phyloP scores from a whole-genome alignment of 2,797 vertebrate species.

The Protosalanx chinensis region DNA sequence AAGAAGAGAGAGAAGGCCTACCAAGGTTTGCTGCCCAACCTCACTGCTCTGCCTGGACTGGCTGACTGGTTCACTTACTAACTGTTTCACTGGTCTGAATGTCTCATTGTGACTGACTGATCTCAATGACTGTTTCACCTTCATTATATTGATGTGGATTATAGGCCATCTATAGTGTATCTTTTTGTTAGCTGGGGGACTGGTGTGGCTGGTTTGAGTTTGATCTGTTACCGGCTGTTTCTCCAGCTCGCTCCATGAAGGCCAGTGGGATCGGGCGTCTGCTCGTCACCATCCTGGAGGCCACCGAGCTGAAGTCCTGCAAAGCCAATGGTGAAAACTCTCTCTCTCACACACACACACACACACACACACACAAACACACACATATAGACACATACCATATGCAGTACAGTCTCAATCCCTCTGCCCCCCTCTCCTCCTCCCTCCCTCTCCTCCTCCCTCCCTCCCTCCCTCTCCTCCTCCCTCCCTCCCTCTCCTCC shows the following conservation, averaged over 20 bases:
- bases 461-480: too few relatives aligned
- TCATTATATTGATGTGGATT: too few relatives aligned
- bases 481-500: neutral
- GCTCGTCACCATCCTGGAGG: slow-evolving; percentile 90
- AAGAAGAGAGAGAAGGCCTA: slow-evolving; percentile 93
- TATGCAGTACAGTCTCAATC: neutral
- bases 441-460: neutral
- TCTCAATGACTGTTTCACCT: neutral
- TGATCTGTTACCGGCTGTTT: neutral
- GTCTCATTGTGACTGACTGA: neutral
- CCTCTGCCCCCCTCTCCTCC: too few relatives aligned
- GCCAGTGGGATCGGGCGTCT: slow-evolving; percentile 88
- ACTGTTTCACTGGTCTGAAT: neutral
- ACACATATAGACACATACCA: neutral
- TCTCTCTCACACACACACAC: slow-evolving; percentile 16
- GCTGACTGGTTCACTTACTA: neutral
- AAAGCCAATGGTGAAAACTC: slow-evolving; percentile 84
- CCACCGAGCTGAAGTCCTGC: slow-evolving; percentile 86
- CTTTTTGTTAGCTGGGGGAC: too few relatives aligned
- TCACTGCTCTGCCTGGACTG: neutral
- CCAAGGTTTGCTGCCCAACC: slow-evolving; percentile 77
- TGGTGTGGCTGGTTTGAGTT: neutral
- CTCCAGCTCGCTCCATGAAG: slow-evolving; percentile 86
- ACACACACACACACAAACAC: neutral
- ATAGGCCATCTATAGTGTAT: too few relatives aligned